phyloP scores from a whole-genome alignment of 2,797 vertebrate genomes.

The Peromyscus attwateri region DNA sequence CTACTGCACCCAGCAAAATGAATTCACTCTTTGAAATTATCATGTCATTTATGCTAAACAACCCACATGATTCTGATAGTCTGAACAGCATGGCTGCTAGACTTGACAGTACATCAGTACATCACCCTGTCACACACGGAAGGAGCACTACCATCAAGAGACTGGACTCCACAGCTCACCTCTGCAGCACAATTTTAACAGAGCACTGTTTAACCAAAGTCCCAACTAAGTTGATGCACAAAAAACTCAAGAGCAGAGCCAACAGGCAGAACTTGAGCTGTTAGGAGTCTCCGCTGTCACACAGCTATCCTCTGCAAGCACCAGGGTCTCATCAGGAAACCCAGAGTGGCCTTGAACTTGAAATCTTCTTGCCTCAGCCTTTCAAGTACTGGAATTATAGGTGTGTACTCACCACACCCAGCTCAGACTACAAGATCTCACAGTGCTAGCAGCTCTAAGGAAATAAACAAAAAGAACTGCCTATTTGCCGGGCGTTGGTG shows the following conservation, averaged over 20 bases:
- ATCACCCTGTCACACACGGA: neutral
- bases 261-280: neutral
- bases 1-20: neutral
- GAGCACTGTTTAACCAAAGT: neutral
- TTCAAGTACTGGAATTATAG: neutral
- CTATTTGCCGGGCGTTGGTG: too few species aligned
- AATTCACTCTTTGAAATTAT: neutral
- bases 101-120: too few species aligned
- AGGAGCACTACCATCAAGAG: neutral
- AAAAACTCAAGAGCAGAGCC: neutral
- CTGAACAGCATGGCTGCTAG: neutral
- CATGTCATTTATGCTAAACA: neutral
- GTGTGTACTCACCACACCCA: neutral
- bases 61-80: neutral
- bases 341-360: neutral
- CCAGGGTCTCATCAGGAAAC: neutral
- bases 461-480: neutral
- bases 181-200: neutral
- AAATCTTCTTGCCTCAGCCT: neutral
- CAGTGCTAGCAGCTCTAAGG: neutral
- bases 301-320: neutral
- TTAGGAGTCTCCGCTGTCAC: accelerated
- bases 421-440: neutral
- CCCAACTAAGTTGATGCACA: neutral
- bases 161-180: neutral